phyloP scores from a whole-genome alignment of 2,888 invertebrate genomes.

The Patella depressa region DNA sequence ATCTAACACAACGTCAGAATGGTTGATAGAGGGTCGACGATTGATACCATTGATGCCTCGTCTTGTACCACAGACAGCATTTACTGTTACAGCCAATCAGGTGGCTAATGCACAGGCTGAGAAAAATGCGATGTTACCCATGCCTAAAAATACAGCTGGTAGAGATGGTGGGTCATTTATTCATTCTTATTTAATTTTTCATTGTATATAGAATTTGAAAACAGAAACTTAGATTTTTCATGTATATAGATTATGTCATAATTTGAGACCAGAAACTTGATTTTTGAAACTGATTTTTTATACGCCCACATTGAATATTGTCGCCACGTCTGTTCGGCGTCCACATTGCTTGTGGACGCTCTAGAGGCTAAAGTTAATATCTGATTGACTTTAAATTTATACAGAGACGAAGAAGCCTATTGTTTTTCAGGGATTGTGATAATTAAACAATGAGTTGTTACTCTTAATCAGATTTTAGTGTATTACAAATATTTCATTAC shows the following conservation, averaged over 20 bases:
- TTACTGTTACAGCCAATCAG: conserved; percentile 86
- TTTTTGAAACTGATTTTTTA: too few relatives aligned
- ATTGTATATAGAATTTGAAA: conserved; percentile 2
- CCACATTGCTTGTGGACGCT: too few relatives aligned
- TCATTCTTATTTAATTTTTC: not conserved
- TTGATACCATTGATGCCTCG: conserved; percentile 86
- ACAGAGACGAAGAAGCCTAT: too few relatives aligned
- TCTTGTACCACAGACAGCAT: conserved; percentile 87
- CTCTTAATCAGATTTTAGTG: too few relatives aligned
- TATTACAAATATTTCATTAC: too few relatives aligned
- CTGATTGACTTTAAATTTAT: too few relatives aligned
- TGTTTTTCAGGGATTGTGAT: too few relatives aligned
- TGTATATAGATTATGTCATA: not conserved
- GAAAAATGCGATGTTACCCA: conserved; percentile 75
- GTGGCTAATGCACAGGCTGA: conserved; percentile 79
- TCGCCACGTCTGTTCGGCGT: too few relatives aligned
- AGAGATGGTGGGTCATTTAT: conserved; percentile 53
- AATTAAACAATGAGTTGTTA: too few relatives aligned
- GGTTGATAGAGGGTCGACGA: conserved; percentile 90
- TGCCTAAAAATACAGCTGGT: conserved; percentile 62
- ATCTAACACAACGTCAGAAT: conserved; percentile 77
- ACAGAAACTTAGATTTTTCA: not conserved
- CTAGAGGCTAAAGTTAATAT: too few relatives aligned
- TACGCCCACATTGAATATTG: too few relatives aligned
- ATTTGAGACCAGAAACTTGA: too few relatives aligned